Evolutionary conservation across 1,140 invertebrate species (phyloP).

Genomic region (Macrocentrus cingulum): DNA sequence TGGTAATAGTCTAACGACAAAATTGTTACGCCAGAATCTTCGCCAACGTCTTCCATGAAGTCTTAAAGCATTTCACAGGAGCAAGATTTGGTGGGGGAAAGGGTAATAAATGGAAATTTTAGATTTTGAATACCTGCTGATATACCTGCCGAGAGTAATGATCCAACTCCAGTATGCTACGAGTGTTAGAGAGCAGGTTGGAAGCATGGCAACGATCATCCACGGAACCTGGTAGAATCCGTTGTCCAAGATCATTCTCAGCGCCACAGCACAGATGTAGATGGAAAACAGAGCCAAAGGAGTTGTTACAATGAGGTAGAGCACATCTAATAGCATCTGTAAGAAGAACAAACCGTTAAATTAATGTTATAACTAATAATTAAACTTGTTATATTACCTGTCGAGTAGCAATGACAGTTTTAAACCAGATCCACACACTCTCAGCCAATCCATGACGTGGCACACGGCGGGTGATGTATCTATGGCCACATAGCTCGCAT

Average conservation of each 20-base stretch:
- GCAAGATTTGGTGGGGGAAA: conserved; percentile 1
- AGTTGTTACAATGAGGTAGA: conserved; percentile 62
- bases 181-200: conserved; percentile 50
- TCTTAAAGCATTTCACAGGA: conserved; percentile 30
- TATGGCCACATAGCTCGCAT: conserved; percentile 65
- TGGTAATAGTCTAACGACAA: conserved; percentile 48
- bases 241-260: conserved; percentile 51
- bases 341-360: conserved; percentile 26
- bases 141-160: conserved; percentile 52
- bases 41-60: conserved; percentile 52
- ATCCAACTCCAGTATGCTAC: conserved; percentile 56
- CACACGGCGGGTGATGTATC: conserved; percentile 60
- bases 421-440: conserved; percentile 60
- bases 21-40: conserved; percentile 52
- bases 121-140: conserved; percentile 26
- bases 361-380: not conserved
- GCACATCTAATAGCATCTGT: conserved; percentile 61
- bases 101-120: conserved; percentile 3
- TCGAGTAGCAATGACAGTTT: conserved; percentile 61
- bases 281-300: conserved; percentile 62
- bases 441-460: conserved; percentile 59
- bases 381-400: conserved; percentile 44
- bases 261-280: conserved; percentile 59
- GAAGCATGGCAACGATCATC: conserved; percentile 53
- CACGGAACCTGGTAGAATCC: conserved; percentile 51